These are phyloP conservation scores for Oncorhynchus gorbuscha DNA, from an alignment of 2,113 vertebrate genomes.

Conservation along the genomic window DNA sequence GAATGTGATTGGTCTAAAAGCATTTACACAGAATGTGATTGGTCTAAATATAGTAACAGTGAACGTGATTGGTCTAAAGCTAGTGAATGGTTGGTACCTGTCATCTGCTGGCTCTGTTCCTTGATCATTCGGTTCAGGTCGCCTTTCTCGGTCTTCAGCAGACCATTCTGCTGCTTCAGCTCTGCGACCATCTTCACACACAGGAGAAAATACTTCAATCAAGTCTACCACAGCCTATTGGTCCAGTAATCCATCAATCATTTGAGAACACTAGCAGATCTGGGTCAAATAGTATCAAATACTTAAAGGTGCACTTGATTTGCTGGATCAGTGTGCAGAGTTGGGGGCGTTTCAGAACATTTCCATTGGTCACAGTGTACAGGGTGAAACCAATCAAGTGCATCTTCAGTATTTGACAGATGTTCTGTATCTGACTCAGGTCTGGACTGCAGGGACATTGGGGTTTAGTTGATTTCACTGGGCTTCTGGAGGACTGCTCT, in stretches of 20 bases:
- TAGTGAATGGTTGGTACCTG: slow-evolving; percentile 70
- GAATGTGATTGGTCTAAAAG: not conserved
- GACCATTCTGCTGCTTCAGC: slow-evolving; percentile 88
- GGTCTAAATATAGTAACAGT: not conserved
- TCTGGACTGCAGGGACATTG: too few relatives aligned
- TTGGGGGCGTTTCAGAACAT: too few relatives aligned
- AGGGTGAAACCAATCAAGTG: too few relatives aligned
- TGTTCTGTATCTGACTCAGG: too few relatives aligned
- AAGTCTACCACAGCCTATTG: not conserved
- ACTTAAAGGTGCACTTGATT: too few relatives aligned
- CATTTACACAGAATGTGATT: not conserved
- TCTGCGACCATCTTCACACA: slow-evolving; percentile 83
- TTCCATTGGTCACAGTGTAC: too few relatives aligned
- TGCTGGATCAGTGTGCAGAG: too few relatives aligned
- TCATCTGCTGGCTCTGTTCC: slow-evolving; percentile 92
- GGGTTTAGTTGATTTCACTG: not conserved
- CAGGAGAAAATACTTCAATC: not conserved
- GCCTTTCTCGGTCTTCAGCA: slow-evolving; percentile 92
- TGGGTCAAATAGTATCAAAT: too few relatives aligned
- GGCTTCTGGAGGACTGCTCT: not conserved
- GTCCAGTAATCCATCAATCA: not conserved
- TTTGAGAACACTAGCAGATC: not conserved
- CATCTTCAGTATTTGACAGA: too few relatives aligned
- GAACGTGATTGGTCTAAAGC: not conserved
- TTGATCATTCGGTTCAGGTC: slow-evolving; percentile 88